phyloP scores from a whole-genome alignment of 2,113 vertebrate species.

The Calyptommatus sinebrachiatus region DNA sequence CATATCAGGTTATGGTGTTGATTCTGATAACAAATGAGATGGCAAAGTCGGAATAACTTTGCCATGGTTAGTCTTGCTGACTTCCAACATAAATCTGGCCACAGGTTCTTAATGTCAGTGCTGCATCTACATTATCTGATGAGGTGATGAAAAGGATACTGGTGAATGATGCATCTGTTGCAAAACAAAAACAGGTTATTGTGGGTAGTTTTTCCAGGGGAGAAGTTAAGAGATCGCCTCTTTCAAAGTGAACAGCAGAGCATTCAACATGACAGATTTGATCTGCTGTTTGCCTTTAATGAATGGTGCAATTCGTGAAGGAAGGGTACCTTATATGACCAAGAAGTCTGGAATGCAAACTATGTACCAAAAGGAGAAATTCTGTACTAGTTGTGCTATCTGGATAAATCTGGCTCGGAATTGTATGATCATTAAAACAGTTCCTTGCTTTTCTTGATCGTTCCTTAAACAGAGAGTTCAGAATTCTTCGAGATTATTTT shows the following conservation, averaged over 20 bases:
- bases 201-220: too few relatives aligned
- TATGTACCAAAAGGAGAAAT: background rate
- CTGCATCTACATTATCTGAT: background rate
- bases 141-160: background rate
- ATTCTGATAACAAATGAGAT: background rate
- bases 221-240: too few relatives aligned
- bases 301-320: background rate
- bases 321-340: too few relatives aligned
- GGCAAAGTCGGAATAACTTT: background rate
- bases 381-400: background rate
- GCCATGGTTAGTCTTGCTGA: background rate
- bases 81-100: background rate
- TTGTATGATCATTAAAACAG: background rate
- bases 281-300: background rate
- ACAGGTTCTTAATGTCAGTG: background rate
- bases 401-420: background rate
- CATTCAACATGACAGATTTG: background rate
- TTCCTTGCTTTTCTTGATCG: constrained; percentile 7
- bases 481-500: constrained; percentile 30
- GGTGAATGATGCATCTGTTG: background rate
- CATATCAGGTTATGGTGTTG: background rate
- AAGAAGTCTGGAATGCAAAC: too few relatives aligned
- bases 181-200: too few relatives aligned
- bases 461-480: constrained; percentile 30
- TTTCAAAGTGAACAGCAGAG: too few relatives aligned